Conservation (phyloP, 2,888 invertebrate species). For the Dasypogon diadema region DNA sequence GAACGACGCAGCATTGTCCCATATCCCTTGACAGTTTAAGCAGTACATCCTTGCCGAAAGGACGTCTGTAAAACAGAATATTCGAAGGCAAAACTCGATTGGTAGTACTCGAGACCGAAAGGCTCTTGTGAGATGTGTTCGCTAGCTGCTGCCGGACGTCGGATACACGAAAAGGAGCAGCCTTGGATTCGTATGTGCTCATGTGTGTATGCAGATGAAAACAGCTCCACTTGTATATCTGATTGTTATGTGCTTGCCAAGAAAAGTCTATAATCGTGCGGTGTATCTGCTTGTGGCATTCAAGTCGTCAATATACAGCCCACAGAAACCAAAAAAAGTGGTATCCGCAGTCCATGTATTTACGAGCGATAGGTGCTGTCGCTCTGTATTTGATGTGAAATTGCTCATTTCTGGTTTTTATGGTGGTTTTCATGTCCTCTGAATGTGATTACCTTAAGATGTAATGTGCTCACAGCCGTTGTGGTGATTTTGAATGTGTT, state of each 20-base stretch:
- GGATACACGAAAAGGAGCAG: slow-evolving; percentile 21
- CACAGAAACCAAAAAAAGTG: slow-evolving; percentile 24
- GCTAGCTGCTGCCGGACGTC: slow-evolving; percentile 20
- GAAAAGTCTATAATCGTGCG: slow-evolving; percentile 40
- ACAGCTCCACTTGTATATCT: slow-evolving; percentile 21
- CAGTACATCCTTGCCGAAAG: slow-evolving; percentile 11
- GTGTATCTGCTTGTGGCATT: slow-evolving; percentile 29
- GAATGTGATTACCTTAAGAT: slow-evolving; percentile 11
- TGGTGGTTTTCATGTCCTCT: slow-evolving; percentile 7
- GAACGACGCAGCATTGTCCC: slow-evolving; percentile 27
- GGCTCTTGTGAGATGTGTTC: slow-evolving; percentile 13
- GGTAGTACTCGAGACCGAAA: slow-evolving; percentile 6
- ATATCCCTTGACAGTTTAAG: slow-evolving; percentile 47
- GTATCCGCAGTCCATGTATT: slow-evolving; percentile 7
- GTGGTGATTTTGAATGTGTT: slow-evolving; percentile 33
- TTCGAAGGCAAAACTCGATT: neutral
- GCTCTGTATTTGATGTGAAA: slow-evolving; percentile 14
- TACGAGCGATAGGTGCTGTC: neutral
- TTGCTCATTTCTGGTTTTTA: slow-evolving; percentile 9
- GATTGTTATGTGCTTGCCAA: slow-evolving; percentile 36
- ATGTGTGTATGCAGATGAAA: slow-evolving; percentile 31
- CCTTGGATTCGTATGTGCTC: slow-evolving; percentile 18
- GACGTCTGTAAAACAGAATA: neutral
- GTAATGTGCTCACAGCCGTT: slow-evolving; percentile 13
- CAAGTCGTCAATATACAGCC: neutral